These are phyloP conservation scores for Sympetrum striolatum DNA, from an alignment of 2,888 invertebrate genomes.

Conservation along the genomic window DNA sequence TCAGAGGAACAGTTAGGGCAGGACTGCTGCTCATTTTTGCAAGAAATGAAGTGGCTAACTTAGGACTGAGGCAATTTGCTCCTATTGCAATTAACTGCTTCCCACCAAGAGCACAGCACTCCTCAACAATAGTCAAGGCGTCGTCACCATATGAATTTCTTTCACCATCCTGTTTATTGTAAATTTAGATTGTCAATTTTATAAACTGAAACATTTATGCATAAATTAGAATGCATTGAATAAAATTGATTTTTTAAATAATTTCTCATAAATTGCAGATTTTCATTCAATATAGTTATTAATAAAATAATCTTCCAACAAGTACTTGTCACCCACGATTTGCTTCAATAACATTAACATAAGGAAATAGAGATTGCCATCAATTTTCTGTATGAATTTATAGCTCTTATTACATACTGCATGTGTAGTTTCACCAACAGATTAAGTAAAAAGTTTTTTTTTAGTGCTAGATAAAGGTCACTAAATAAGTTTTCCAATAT, in stretches of 20 bases:
- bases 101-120: slow-evolving; percentile 66
- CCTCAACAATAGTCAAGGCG: slow-evolving; percentile 74
- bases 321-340: too few species aligned
- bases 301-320: too few species aligned
- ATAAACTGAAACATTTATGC: neutral
- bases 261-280: neutral
- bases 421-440: neutral
- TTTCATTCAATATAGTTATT: too few species aligned
- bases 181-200: slow-evolving; percentile 51
- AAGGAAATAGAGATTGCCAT: too few species aligned
- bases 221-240: neutral
- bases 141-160: slow-evolving; percentile 80
- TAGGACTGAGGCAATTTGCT: slow-evolving; percentile 83
- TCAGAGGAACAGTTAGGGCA: slow-evolving; percentile 70
- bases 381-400: too few species aligned
- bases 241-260: neutral
- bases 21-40: slow-evolving; percentile 63
- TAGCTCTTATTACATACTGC: neutral
- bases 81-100: slow-evolving; percentile 86
- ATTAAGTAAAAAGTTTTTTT: neutral
- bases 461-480: too few species aligned
- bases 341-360: too few species aligned
- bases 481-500: too few species aligned
- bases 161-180: slow-evolving; percentile 63
- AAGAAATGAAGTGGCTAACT: slow-evolving; percentile 69